Conservation (phyloP, 2,888 invertebrate genomes). For the Trachelus tabidus region DNA sequence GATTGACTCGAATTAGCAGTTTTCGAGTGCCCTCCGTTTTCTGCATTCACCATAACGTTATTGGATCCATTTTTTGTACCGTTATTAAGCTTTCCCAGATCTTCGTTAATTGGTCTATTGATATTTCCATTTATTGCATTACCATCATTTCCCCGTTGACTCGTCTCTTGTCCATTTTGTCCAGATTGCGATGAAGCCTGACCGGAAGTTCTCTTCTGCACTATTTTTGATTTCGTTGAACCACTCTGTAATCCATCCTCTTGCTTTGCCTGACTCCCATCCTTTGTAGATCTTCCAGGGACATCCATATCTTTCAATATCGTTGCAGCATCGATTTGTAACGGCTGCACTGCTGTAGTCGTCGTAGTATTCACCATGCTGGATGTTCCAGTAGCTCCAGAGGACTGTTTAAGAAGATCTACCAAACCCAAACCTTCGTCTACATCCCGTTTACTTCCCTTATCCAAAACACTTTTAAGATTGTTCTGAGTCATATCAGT, state of each 20-base stretch:
- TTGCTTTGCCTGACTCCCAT: not conserved
- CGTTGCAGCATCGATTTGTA: conserved; percentile 53
- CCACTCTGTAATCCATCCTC: not conserved
- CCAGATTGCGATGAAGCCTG: not conserved
- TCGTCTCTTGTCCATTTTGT: not conserved
- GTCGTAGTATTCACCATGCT: conserved; percentile 61
- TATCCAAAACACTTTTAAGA: not conserved
- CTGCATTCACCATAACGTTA: not conserved
- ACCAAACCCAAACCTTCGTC: conserved; percentile 41
- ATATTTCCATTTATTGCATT: not conserved
- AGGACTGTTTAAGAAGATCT: conserved; percentile 53
- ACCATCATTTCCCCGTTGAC: not conserved
- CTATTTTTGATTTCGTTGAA: not conserved
- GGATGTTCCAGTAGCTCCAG: conserved; percentile 50
- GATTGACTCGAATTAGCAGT: conserved; percentile 27
- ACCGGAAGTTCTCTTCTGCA: not conserved
- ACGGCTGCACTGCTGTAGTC: conserved; percentile 58
- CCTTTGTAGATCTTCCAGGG: not conserved
- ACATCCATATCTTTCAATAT: conserved; percentile 33
- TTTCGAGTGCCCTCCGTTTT: not conserved
- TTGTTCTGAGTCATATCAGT: not conserved
- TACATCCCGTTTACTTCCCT: not conserved
- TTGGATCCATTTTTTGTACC: not conserved
- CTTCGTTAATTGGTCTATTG: not conserved
- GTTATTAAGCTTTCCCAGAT: not conserved